Evolutionary conservation across 2,888 invertebrate genomes (phyloP).

Genomic region (Itoplectis maculator): DNA sequence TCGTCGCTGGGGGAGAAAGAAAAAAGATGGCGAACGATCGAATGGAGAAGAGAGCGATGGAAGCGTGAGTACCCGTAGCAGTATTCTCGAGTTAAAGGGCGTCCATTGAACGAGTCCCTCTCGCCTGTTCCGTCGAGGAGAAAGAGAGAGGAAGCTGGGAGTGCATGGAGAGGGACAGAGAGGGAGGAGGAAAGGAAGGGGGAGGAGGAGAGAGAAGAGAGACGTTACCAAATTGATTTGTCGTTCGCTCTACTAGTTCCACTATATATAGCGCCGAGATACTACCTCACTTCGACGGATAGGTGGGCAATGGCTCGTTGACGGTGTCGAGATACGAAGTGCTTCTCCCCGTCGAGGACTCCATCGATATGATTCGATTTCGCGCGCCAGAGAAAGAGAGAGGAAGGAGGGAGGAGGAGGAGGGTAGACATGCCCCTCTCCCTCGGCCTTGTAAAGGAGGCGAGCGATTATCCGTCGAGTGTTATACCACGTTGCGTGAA

Average conservation of each 20-base stretch:
- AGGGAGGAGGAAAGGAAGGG: too few relatives aligned
- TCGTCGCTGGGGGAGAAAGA: neutral
- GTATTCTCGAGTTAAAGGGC: slow-evolving; percentile 49
- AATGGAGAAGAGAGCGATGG: neutral
- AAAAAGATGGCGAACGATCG: slow-evolving; percentile 27
- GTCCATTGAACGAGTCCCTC: slow-evolving; percentile 28
- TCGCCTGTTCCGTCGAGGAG: slow-evolving; percentile 22
- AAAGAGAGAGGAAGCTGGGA: neutral
- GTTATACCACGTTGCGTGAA: slow-evolving; percentile 24
- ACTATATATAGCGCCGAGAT: neutral
- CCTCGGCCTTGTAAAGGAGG: neutral
- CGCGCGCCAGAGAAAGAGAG: too few relatives aligned
- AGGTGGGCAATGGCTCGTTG: slow-evolving; percentile 6
- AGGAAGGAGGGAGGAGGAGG: neutral
- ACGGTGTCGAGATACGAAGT: slow-evolving; percentile 36
- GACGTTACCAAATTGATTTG: slow-evolving; percentile 52
- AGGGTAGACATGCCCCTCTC: neutral
- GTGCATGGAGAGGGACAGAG: too few relatives aligned
- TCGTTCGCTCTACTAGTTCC: slow-evolving; percentile 35
- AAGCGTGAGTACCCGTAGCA: slow-evolving; percentile 18
- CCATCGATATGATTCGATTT: slow-evolving; percentile 50
- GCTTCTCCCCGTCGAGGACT: slow-evolving; percentile 28
- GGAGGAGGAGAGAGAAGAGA: too few relatives aligned
- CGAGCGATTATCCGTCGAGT: slow-evolving; percentile 26
- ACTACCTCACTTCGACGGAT: slow-evolving; percentile 14